Evolutionary conservation across 2,113 vertebrate species (phyloP), one percentile per base, ranked within the genome.

Genomic region (Catagonus wagneri): DNA sequence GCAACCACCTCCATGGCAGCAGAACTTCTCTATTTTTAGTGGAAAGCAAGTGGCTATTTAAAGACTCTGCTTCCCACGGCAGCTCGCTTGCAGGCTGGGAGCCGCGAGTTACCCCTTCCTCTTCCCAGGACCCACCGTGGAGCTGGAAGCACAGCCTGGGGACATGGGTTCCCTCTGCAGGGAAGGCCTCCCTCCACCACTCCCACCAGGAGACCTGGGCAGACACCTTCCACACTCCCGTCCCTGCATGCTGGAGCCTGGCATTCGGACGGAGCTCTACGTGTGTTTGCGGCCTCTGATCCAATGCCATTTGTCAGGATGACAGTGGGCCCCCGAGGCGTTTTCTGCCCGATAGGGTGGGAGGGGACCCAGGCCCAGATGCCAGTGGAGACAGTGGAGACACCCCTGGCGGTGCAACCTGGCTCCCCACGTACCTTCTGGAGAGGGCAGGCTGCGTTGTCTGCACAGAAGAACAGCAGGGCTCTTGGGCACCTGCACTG

Each of bases 41-140:
- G 96, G 96, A 80, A 97, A 97, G 96, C 85, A 54, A 97, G 93
- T 95, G 96, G 97, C 97, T 98, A 98, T 98, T 98, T 98, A 97
- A 98, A 97, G 97, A 89, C 52, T 76, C 65, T 3, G 52, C 96
- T 97, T 97, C 97, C 97, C 96, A 97, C 96, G 65, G 95, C 97
- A 96, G 95, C 95, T 80, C 22, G 32, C 96, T 87, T 36, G 71
- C 16, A 1, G 90, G 76, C 92, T 19, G 1, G 29, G 56, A 96
- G 95, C 93, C 32, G 29, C 15, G 19, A 54, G 66, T 69, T 86
- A 93, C 83, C 97, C 97, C 85, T 68, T 79, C 84, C 66, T 93
- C 75, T 90, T 90, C 72, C 93, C 7, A 4, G 69, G 80, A 90
- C 86, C 89, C 22, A 6, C 78, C 9, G 0, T 2, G 44, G 52